Conservation (phyloP, 1,140 invertebrate genomes). For the Trigoniulus corallinus region DNA sequence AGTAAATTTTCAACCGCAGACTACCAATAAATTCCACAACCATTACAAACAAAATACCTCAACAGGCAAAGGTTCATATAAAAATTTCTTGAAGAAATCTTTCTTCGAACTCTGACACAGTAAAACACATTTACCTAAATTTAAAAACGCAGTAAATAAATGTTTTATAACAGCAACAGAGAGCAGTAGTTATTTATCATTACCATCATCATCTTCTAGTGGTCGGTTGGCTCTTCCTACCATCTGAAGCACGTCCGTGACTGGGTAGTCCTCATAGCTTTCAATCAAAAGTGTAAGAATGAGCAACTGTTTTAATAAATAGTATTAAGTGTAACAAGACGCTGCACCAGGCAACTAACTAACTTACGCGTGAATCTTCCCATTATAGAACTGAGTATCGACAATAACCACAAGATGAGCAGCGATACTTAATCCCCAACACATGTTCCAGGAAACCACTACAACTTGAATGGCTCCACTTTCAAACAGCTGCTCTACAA, state of each 20-base stretch:
- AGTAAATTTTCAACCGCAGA: too few species aligned
- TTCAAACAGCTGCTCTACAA: slow-evolving; percentile 86
- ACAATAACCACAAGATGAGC: slow-evolving; percentile 90
- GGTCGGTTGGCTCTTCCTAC: slow-evolving; percentile 81
- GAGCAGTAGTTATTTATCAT: not conserved
- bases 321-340: slow-evolving; percentile 2
- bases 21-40: not conserved
- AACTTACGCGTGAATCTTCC: slow-evolving; percentile 46
- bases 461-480: slow-evolving; percentile 85
- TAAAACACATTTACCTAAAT: slow-evolving; percentile 66
- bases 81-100: slow-evolving; percentile 97
- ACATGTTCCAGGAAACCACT: slow-evolving; percentile 74
- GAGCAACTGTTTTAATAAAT: slow-evolving; percentile 1
- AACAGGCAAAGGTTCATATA: slow-evolving; percentile 94
- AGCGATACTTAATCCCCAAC: slow-evolving; percentile 75
- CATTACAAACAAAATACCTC: slow-evolving; percentile 38
- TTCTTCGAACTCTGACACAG: slow-evolving; percentile 96
- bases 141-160: slow-evolving; percentile 6
- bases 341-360: not conserved
- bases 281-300: slow-evolving; percentile 37
- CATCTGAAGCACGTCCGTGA: slow-evolving; percentile 97
- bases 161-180: not conserved
- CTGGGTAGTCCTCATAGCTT: slow-evolving; percentile 94
- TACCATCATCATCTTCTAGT: slow-evolving; percentile 71
- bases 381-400: slow-evolving; percentile 96